Base-by-base conservation (phyloP, 2,113 vertebrate species). In the Tenebrosternarchus preto region DNA sequence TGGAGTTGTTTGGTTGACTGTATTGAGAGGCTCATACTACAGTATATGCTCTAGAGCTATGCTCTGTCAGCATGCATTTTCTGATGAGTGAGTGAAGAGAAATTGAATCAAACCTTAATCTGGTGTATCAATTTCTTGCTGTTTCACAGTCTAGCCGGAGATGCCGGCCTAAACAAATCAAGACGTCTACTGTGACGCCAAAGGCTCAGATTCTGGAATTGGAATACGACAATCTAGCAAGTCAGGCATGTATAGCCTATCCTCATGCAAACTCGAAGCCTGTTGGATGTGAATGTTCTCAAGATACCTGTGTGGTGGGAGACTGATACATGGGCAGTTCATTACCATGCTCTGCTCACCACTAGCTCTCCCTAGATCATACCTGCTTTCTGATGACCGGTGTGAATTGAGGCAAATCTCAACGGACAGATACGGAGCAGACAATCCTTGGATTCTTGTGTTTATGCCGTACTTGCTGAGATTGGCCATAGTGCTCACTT, bases 361-460 rank as follows among this genome's bases (percentile, higher is more conserved):
- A 96, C 95, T 8, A 83, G 86, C 70, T 91, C 94, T 97, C 96
- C 96, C 96, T 89, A 99, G 20, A 99, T 33, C 81, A 94, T 92
- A 87, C 88, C 0, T 95, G 96, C 96, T 95, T 89, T 98, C 91
- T 92, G 97, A 99, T 98, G 96, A 99, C 97, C 94, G 95, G 77
- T 93, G 94, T 89, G 95, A 98, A 93, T 86, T 96, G 93, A 98
- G 96, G 55, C 95, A 98, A 98, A 97, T 98, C 92, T 91, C 94
- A 93, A 96, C 95, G 96, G 97, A 99, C 98, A 99, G 98, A 96
- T 99, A 98, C 96, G 96, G 93, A 93, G 97, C 96, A 92, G 87
- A 99, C 94, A 98, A 16, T 60, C 0, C 3, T 11, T 24, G 1
- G 25, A 27, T 56, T 56, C 43, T 73, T 0, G 3, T 25, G 0